A percentile compares a stretch with the other conserved stretches of the same genome.
Evolutionary conservation across 1,140 invertebrate genomes (phyloP).

Genomic region (Drosophila burlai): DNA sequence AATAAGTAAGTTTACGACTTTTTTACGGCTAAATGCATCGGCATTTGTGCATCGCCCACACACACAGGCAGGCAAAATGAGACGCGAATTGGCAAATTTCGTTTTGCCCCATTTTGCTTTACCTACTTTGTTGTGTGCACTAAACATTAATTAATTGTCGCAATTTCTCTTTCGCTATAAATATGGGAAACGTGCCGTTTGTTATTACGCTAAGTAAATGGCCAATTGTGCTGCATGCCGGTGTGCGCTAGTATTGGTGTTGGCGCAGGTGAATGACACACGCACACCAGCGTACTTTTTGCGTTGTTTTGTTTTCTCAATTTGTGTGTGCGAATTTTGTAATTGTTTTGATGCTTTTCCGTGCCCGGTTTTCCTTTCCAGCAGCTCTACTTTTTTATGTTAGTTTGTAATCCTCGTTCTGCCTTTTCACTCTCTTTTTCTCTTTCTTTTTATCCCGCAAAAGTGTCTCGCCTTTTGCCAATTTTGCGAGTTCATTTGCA

Average conservation of each 20-base stretch:
- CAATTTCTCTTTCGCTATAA: slow-evolving; percentile 39
- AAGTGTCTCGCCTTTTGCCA: slow-evolving; percentile 44
- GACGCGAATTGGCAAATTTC: slow-evolving; percentile 67
- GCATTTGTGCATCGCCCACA: no score
- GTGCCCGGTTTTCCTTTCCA: neutral
- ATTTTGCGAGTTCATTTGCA: slow-evolving; percentile 62
- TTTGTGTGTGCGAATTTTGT: slow-evolving; percentile 50
- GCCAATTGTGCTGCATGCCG: slow-evolving; percentile 54
- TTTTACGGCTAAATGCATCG: slow-evolving; percentile 28
- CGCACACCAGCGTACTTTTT: slow-evolving; percentile 19
- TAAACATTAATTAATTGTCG: slow-evolving; percentile 60
- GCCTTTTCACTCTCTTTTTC: neutral
- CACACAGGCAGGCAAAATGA: slow-evolving; percentile 18
- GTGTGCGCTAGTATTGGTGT: slow-evolving; percentile 44
- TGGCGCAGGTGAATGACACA: slow-evolving; percentile 67
- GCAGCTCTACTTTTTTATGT: slow-evolving; percentile 39
- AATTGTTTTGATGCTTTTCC: slow-evolving; percentile 54
- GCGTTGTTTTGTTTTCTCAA: slow-evolving; percentile 78
- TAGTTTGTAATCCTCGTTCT: slow-evolving; percentile 32
- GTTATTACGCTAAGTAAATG: slow-evolving; percentile 43
- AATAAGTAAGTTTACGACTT: slow-evolving; percentile 47
- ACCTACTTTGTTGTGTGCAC: slow-evolving; percentile 34
- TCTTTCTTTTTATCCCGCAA: neutral
- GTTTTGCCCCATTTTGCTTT: slow-evolving; percentile 28
- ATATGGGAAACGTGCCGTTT: slow-evolving; percentile 40